Base-by-base conservation (phyloP, 2,888 invertebrate genomes). In the Dicyrtomina minuta region DNA sequence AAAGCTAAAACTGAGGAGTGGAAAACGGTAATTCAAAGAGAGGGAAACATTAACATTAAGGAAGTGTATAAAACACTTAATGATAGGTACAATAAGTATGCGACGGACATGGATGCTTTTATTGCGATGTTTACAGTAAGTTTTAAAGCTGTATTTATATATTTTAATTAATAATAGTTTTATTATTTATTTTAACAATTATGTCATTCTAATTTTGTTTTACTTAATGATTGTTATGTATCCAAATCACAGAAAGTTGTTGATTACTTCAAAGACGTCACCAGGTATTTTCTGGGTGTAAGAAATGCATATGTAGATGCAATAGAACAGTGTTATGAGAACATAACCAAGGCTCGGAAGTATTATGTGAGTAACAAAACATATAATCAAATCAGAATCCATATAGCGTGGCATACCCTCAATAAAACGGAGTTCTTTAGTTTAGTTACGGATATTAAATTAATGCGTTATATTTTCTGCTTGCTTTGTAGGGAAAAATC, bases 361-460 rank as follows among this genome's bases (percentile, higher is more conserved):
- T 71, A 71, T 56, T 39, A 65, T 10, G 71, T 71, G 43, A 64
- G 64, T 55, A 27, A 15, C 24, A 12, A 27, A 8, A 53, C n/a
- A 24, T 39, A 27, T 55, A 8, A 27, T 20, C 51, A 49, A n/a
- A 49, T n/a, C 49, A 12, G 13, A 43, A 43, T 43, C 13, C 8
- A 43, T 13, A 41, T 41, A 41, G 13, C 13, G 8, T 41, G 13
- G 8, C 8, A 46, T 46, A 6, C 12, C 5, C 12, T n/a, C 12
- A 12, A 17, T 51, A n/a, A n/a, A n/a, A n/a, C n/a, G n/a, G n/a
- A n/a, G n/a, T n/a, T n/a, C n/a, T n/a, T n/a, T n/a, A n/a, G n/a
- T n/a, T n/a, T n/a, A n/a, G n/a, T 24, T 15, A 12, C 3, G 22
- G 20, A 22, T 61, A 22, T 20, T 22, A 6, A 53, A 20, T 53